phyloP scores from a whole-genome alignment of 2,888 invertebrate species.

The Meandrusa payeni region DNA sequence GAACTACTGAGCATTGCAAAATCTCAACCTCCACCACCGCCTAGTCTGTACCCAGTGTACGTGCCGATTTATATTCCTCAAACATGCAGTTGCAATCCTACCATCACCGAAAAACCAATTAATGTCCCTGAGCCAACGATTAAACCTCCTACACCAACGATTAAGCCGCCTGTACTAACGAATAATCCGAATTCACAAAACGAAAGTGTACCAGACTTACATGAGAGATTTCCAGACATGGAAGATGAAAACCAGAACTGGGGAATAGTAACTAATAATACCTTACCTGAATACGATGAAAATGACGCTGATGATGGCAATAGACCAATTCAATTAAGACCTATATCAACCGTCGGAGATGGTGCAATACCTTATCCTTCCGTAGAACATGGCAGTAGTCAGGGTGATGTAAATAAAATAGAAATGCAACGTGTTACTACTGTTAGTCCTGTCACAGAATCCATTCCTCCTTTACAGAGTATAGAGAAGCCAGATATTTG shows the following conservation, averaged over 20 bases:
- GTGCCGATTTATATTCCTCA: conserved; percentile 39
- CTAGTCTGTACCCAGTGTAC: conserved; percentile 42
- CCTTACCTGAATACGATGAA: conserved; percentile 25
- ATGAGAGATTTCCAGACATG: conserved; percentile 46
- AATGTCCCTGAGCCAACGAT: too few relatives aligned
- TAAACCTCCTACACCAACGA: background rate
- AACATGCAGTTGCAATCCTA: conserved; percentile 42
- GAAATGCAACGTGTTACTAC: background rate
- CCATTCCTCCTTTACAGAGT: background rate
- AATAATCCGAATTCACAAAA: conserved; percentile 24
- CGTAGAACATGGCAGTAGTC: conserved; percentile 23
- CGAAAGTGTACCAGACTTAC: conserved; percentile 35
- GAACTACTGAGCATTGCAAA: conserved; percentile 27
- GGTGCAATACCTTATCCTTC: conserved; percentile 10
- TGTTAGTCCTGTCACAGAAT: background rate
- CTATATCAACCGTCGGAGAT: background rate
- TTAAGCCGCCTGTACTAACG: conserved; percentile 17
- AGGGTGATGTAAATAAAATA: conserved; percentile 14
- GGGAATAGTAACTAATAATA: conserved; percentile 49
- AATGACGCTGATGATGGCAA: conserved; percentile 26
- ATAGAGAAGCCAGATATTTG: conserved; percentile 17
- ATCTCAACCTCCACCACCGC: conserved; percentile 33
- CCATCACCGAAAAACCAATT: background rate
- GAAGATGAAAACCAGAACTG: conserved; percentile 60
- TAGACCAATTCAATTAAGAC: conserved; percentile 28